Conservation (phyloP, 2,888 invertebrate species). For the Polydrusus tereticollis region DNA sequence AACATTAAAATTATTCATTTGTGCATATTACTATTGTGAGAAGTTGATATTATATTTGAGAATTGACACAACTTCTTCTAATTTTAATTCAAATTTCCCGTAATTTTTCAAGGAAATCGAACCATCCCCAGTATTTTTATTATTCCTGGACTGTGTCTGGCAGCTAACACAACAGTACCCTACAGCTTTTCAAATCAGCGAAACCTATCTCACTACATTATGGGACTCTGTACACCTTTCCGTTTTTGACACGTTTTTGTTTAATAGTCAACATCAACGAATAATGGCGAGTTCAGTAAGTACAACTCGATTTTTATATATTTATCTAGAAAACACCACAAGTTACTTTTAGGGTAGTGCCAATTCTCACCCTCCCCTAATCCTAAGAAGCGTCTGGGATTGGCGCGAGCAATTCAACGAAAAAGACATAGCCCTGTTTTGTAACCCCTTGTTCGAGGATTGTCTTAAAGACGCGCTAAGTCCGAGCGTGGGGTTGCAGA, state of each 20-base stretch:
- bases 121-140: constrained; percentile 87
- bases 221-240: constrained; percentile 93
- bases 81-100: too few relatives aligned
- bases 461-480: constrained; percentile 63
- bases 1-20: too few relatives aligned
- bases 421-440: constrained; percentile 84
- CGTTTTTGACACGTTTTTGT: constrained; percentile 93
- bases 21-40: too few relatives aligned
- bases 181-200: constrained; percentile 90
- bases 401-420: constrained; percentile 91
- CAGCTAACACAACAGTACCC: constrained; percentile 92
- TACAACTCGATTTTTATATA: too few relatives aligned
- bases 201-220: constrained; percentile 90
- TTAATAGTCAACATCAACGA: constrained; percentile 86
- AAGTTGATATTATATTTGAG: too few relatives aligned
- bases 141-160: constrained; percentile 95
- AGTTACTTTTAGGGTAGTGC: constrained; percentile 37
- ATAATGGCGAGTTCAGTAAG: constrained; percentile 76
- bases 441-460: constrained; percentile 83
- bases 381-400: constrained; percentile 87
- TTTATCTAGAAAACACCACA: too few relatives aligned
- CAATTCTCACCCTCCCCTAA: constrained; percentile 65
- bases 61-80: too few relatives aligned
- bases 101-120: constrained; percentile 67
- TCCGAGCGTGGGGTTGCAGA: constrained; percentile 71